phyloP scores from a whole-genome alignment of 2,888 invertebrate species.

The Clitarchus hookeri region DNA sequence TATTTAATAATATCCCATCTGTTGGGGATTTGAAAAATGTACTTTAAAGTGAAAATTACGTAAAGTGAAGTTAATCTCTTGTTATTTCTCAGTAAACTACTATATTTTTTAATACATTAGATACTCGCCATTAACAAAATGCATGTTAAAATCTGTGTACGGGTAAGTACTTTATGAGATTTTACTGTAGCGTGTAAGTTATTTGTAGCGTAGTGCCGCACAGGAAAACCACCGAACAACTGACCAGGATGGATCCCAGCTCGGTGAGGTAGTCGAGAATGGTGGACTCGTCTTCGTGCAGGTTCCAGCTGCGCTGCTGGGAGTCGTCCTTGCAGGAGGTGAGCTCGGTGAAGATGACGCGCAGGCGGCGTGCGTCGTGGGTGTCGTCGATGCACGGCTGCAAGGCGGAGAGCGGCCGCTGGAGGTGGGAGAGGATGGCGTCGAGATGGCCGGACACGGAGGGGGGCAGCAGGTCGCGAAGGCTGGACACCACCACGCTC shows the following conservation, averaged over 20 bases:
- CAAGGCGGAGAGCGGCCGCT: constrained; percentile 62
- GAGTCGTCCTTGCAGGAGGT: constrained; percentile 92
- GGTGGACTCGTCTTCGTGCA: constrained; percentile 90
- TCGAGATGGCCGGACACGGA: constrained; percentile 26
- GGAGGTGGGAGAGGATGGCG: constrained; percentile 32
- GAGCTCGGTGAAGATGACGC: constrained; percentile 80
- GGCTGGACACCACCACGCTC: constrained; percentile 69
- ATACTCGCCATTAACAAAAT: too few species aligned
- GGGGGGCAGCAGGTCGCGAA: constrained; percentile 34
- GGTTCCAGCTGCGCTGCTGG: constrained; percentile 93
- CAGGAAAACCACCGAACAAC: constrained; percentile 38
- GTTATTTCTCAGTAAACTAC: too few species aligned
- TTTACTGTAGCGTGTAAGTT: too few species aligned
- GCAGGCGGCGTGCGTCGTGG: constrained; percentile 81
- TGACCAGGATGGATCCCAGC: constrained; percentile 80
- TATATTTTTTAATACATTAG: too few species aligned
- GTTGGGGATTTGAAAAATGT: too few species aligned
- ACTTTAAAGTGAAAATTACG: too few species aligned
- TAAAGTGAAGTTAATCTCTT: too few species aligned
- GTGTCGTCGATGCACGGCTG: constrained; percentile 77
- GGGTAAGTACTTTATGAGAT: too few species aligned
- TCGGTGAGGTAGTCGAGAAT: constrained; percentile 85
- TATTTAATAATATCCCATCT: too few species aligned
- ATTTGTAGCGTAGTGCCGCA: too few species aligned
- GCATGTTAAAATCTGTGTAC: too few species aligned